Evolutionary conservation across 2,888 invertebrate genomes (phyloP), one percentile per base, ranked within the genome.

Genomic region (Notocelia uddmanniana): DNA sequence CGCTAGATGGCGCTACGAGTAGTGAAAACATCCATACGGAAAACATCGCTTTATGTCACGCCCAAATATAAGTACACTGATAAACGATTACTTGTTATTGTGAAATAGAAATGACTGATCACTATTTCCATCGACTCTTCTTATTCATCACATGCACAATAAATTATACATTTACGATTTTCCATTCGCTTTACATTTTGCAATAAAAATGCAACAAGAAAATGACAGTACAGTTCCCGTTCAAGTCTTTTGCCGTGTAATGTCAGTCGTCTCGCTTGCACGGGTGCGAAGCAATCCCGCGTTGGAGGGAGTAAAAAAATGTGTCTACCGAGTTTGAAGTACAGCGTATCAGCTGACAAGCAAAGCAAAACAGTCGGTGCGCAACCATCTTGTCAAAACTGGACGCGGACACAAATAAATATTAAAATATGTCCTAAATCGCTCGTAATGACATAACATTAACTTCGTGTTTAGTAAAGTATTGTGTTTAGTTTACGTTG

Each of bases 291-390:
- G 13, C 48, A 37, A 23, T 19, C 6, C 0, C 59, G 76, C 37
- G 82, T 73, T 73, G 78, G 80, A 91, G 77, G 69, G 88, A 88
- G 86, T 85, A 0, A 76, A 68, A 70, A 48, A 41, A 77, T 77
- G 64, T 75, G 70, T 76, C 75, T 74, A 74, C 81, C 87, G 78
- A 84, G 85, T 84, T 87, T 85, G 80, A 85, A 90, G 78, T 82
- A 83, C 80, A 90, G 87, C 90, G 91, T 94, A 94, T 94, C 94
- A 94, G 94, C 94, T 94, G 94, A 94, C 94, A 94, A 92, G 89
- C 94, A 94, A 94, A 94, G 94, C 94, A 94, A 94, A 94, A 94
- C 94, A 94, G 94, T 94, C 93, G 93, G 94, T 93, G 91, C 92
- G 93, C 94, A 91, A 94, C 94, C 94, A 94, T 94, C 94, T 94